Evolutionary conservation across 2,113 vertebrate species (phyloP), one percentile per base, ranked within the genome.

Genomic region (Crypturellus undulatus): DNA sequence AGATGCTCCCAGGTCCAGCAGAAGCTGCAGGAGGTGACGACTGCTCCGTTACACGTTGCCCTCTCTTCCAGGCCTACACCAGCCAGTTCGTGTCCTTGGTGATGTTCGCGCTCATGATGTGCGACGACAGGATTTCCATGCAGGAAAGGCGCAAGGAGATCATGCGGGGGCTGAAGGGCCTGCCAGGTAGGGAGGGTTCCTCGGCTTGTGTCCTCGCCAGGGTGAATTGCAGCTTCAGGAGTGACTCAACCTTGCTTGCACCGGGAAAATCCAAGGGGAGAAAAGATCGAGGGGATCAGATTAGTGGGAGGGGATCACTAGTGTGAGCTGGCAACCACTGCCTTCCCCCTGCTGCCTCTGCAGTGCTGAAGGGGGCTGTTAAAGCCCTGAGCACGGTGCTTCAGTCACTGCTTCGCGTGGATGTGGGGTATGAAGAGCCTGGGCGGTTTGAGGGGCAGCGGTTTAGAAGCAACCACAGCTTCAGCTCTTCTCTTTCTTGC

Each of bases 61-160:
- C 9, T 62, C 10, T 65, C 10, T 68, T 75, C 3, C 40, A 99
- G 99, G 99, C 99, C 28, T 99, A 99, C 65, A 99, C 99, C 84
- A 99, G 99, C 97, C 99, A 99, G 97, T 99, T 99, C 72, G 99
- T 99, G 77, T 99, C 99, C 7, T 97, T 99, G 34, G 98, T 99
- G 96, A 99, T 99, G 99, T 99, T 99, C 87, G 99, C 99, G 1
- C 98, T 99, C 54, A 97, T 99, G 98, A 99, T 99, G 99, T 99
- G 99, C 5, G 99, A 99, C 5, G 99, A 99, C 96, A 98, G 99
- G 56, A 99, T 99, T 92, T 99, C 99, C 19, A 98, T 99, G 98
- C 99, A 99, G 96, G 98, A 99, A n/a, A 97, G 99, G 84, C 99
- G 99, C 32, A 98, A 98, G 94, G 99, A 99, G 87, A 99, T 99